Evolutionary conservation across 2,888 invertebrate species (phyloP), one percentile per base, ranked within the genome.

Genomic region (Alcis repandata): DNA sequence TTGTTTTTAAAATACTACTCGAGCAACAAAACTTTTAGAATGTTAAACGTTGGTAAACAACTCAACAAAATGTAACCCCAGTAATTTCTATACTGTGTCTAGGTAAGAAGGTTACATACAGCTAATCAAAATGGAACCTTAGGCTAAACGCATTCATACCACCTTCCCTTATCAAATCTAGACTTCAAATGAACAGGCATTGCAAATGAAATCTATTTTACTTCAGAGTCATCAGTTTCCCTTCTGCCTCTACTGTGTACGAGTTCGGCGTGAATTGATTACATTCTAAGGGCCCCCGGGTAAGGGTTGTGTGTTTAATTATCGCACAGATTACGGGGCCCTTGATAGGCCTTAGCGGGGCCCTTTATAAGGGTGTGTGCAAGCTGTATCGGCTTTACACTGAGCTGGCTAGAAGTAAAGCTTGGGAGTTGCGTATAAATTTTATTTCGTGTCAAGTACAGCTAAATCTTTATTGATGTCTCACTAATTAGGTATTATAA

Each of bases 241-340:
- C 22, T 52, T 17, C 59, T 52, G 36, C 38, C 15, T 7, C 15
- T 20, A 11, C 53, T 40, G 53, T 48, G 53, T 40, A 40, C 46
- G 38, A 33, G 22, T 9, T 51, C 36, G 17, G 27, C 46, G 46
- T 19, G 40, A 61, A 64, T 68, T 54, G 62, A 63, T 63, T 57
- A 58, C 60, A 49, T 51, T 45, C 22, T 62, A 48, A 53, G 56
- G 45, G 45, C 65, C 40, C 32, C 51, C 19, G 58, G 62, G 65
- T 49, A 61, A 58, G 57, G 59, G 49, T 66, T 59, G 58, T 69
- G 69, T 63, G 63, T 70, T 68, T 70, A 67, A 70, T 70, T 64
- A 70, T 67, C 61, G 57, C 56, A 10, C 58, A 64, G 59, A 67
- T 68, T 64, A 63, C 58, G 20, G 56, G 49, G 40, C 43, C 63